Percentiles rank a stretch among this genome's conserved stretches.
phyloP scores from a whole-genome alignment of 1,140 invertebrate genomes.

The Parasteatoda tepidariorum region DNA sequence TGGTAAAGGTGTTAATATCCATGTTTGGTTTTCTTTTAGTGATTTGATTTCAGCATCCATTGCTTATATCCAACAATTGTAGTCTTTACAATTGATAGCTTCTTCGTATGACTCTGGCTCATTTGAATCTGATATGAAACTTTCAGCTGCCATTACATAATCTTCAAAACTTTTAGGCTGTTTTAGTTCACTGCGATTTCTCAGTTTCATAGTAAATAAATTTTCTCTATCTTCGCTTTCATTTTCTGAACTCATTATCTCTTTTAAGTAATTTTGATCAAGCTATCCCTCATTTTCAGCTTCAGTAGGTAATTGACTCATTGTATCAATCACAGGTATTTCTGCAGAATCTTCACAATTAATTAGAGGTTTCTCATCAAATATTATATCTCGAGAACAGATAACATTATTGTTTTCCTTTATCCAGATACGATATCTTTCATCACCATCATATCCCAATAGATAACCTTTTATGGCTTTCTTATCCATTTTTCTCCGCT shows the following conservation, averaged over 20 bases:
- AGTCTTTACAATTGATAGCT: constrained; percentile 14
- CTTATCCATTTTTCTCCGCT: constrained; percentile 40
- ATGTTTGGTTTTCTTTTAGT: constrained; percentile 44
- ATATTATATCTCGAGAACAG: constrained; percentile 8
- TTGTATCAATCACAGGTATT: neutral
- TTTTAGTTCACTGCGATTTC: neutral
- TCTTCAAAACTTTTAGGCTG: constrained; percentile 22
- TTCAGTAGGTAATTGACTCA: neutral
- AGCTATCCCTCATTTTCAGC: neutral
- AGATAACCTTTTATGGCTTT: constrained; percentile 27
- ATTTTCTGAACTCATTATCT: neutral
- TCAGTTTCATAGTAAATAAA: neutral
- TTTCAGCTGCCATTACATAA: neutral
- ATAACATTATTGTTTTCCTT: neutral
- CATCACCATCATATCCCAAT: constrained; percentile 44
- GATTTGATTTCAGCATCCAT: constrained; percentile 46
- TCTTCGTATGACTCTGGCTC: constrained; percentile 9
- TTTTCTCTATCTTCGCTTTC: neutral
- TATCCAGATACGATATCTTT: constrained; percentile 18
- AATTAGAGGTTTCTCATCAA: constrained; percentile 12
- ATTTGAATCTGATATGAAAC: neutral
- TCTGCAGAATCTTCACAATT: neutral
- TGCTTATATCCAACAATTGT: too few relatives aligned
- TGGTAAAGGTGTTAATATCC: constrained; percentile 34
- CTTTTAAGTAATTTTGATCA: neutral